These are phyloP conservation scores for Acleris holmiana DNA, from an alignment of 2,888 invertebrate species.

Conservation along the genomic window DNA sequence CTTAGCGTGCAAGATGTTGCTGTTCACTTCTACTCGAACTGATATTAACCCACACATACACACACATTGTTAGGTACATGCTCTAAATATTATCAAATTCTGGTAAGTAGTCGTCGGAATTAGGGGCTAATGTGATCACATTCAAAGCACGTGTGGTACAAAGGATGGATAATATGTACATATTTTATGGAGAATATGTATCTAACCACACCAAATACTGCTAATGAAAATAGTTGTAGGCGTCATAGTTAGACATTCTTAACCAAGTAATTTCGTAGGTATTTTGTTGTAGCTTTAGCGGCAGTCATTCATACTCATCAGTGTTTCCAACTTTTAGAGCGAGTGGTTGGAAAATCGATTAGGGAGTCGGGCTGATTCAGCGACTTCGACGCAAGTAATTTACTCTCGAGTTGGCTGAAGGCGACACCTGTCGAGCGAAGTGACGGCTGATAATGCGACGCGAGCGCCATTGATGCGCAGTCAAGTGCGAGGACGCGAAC, in stretches of 20 bases:
- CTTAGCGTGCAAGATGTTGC: constrained; percentile 79
- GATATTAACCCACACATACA: constrained; percentile 49
- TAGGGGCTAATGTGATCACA: constrained; percentile 15
- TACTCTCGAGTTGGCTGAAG: constrained; percentile 83
- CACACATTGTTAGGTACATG: constrained; percentile 37
- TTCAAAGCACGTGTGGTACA: constrained; percentile 18
- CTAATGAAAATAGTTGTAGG: background rate
- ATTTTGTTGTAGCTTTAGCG: constrained; percentile 40
- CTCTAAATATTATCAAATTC: constrained; percentile 31
- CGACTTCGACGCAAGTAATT: constrained; percentile 81
- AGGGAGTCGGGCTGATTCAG: constrained; percentile 78
- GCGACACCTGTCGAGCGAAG: constrained; percentile 82
- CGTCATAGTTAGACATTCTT: background rate
- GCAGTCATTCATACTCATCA: constrained; percentile 59
- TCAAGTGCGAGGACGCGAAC: constrained; percentile 64
- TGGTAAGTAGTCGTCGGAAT: constrained; percentile 16
- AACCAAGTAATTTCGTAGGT: background rate
- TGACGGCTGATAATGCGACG: constrained; percentile 82
- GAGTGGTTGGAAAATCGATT: constrained; percentile 78
- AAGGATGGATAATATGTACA: constrained; percentile 7
- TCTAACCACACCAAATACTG: background rate
- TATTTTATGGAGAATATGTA: background rate
- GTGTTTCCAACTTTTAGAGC: constrained; percentile 58
- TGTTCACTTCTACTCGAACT: constrained; percentile 63
- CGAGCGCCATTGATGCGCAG: constrained; percentile 76